These are phyloP conservation scores for Hydractinia echinata DNA, from an alignment of 30 jellyfish, hydroid and myxozoan genomes.

Conservation along the genomic window DNA sequence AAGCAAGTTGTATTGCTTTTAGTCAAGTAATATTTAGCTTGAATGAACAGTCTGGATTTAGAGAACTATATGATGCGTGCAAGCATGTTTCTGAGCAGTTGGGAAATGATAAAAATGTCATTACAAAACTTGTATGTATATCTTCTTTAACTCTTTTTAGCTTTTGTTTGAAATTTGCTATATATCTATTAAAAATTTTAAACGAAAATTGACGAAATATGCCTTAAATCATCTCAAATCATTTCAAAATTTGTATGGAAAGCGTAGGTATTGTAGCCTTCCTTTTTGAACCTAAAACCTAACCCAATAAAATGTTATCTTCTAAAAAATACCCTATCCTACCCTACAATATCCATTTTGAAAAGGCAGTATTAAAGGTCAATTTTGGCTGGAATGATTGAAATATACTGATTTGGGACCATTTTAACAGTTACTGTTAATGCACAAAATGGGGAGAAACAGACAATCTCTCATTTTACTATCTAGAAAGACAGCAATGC, in stretches of 20 bases:
- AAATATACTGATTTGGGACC: neutral
- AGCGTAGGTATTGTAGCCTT: too few relatives aligned
- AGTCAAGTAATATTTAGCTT: constrained; percentile 51
- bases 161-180: too few relatives aligned
- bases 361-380: neutral
- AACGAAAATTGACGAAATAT: too few relatives aligned
- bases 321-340: too few relatives aligned
- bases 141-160: too few relatives aligned
- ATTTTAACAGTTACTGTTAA: neutral
- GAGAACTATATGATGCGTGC: constrained; percentile 40
- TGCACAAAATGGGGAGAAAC: neutral
- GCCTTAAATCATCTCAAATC: too few relatives aligned
- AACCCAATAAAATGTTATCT: too few relatives aligned
- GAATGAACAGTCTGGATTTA: constrained; percentile 39
- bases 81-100: constrained; percentile 12
- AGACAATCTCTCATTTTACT: neutral
- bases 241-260: too few relatives aligned
- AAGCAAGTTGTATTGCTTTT: constrained; percentile 56
- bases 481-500: constrained; percentile 51
- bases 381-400: neutral
- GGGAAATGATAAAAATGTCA: constrained; percentile 27
- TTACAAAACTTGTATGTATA: constrained; percentile 45
- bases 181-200: too few relatives aligned
- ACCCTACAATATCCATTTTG: neutral
- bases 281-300: too few relatives aligned